A percentile compares a stretch with the other conserved stretches of the same genome.
phyloP scores from a whole-genome alignment of 2,888 invertebrate genomes.

The Nomada flava region DNA sequence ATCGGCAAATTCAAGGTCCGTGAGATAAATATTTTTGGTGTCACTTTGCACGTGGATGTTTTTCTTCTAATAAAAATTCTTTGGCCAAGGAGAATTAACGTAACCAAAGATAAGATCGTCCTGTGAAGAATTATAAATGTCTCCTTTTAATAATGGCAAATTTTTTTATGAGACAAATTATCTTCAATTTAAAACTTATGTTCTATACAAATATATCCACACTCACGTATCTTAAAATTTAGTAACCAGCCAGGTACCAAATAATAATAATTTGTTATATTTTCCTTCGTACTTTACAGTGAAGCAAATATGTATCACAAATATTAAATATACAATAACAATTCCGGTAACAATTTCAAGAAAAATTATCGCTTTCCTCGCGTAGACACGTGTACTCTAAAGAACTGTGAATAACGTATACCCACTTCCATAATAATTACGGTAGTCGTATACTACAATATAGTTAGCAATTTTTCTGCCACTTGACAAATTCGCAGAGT shows the following conservation, averaged over 20 bases:
- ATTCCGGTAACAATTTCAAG: too few relatives aligned
- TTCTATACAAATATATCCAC: too few relatives aligned
- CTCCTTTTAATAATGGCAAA: background rate
- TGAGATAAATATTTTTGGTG: constrained; percentile 25
- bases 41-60: background rate
- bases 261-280: too few relatives aligned
- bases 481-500: background rate
- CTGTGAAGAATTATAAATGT: background rate
- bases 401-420: too few relatives aligned
- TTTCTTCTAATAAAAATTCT: background rate
- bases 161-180: background rate
- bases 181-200: background rate
- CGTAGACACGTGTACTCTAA: too few relatives aligned
- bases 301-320: too few relatives aligned
- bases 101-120: background rate
- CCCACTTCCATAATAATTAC: too few relatives aligned
- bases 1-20: background rate
- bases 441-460: background rate
- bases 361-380: too few relatives aligned
- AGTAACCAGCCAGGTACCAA: too few relatives aligned
- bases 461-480: background rate
- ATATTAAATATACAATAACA: too few relatives aligned
- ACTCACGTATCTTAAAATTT: too few relatives aligned
- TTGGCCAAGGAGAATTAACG: background rate
- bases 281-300: too few relatives aligned